Evolutionary conservation across 2,888 invertebrate genomes (phyloP).

Genomic region (Standfussiana lucernea): DNA sequence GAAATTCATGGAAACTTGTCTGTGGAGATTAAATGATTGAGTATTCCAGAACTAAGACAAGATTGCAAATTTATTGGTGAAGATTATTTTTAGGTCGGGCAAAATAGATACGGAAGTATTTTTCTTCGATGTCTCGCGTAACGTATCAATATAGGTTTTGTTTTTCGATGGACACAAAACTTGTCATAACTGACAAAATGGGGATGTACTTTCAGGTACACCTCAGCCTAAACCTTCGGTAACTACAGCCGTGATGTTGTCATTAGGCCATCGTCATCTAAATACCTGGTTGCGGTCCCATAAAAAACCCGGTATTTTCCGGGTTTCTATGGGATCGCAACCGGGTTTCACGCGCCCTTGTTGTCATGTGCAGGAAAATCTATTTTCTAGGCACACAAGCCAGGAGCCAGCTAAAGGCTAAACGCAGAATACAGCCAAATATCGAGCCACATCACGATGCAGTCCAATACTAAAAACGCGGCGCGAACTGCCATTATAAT

Average conservation of each 20-base stretch:
- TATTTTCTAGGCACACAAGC: background rate
- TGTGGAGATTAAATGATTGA: slow-evolving; percentile 4
- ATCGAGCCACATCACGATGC: background rate
- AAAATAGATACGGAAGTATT: background rate
- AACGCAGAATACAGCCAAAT: background rate
- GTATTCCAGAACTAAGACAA: slow-evolving; percentile 13
- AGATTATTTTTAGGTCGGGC: background rate
- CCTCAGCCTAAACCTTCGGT: background rate
- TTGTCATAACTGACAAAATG: background rate
- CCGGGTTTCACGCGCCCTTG: no score
- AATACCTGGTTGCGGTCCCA: no score
- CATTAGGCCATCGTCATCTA: no score
- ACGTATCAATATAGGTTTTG: background rate
- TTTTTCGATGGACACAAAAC: background rate
- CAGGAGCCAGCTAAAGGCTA: background rate
- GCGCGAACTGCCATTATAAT: background rate
- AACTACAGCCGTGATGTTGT: background rate
- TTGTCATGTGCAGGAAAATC: background rate
- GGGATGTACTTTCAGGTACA: background rate
- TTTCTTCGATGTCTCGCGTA: background rate
- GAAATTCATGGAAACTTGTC: slow-evolving; percentile 21
- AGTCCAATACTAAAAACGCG: background rate
- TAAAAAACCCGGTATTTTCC: no score
- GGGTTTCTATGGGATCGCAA: no score
- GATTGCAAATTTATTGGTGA: background rate